Evolutionary conservation across 2,797 vertebrate genomes (phyloP), one percentile per base, ranked within the genome.

Genomic region (Betta splendens): DNA sequence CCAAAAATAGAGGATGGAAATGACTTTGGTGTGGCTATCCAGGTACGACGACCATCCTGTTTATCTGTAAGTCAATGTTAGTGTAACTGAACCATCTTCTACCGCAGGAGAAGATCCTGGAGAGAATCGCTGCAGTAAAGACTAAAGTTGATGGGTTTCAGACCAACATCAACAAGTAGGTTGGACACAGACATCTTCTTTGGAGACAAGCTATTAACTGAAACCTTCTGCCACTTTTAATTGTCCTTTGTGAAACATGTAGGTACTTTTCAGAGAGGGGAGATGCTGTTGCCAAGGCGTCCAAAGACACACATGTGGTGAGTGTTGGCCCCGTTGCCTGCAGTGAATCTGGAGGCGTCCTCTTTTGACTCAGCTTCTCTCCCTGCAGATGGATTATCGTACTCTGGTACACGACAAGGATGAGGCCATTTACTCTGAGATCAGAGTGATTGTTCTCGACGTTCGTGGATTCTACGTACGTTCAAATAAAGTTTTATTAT

Each of bases 1-100:
- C 95, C 95, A 2, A 94, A 94, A 83, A 96, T 97, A 62, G 95
- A 97, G 62, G 95, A 97, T 36, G 95, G 95, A 21, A 97, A 97
- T 60, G 95, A 97, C 84, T 97, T 97, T 53, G 95, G 95, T 12
- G 95, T 97, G 0, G 95, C 94, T n/a, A 89, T 97, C 51, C 95
- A 97, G 93, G 95, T 95, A 72, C 83, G 15, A 15, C 8, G 33
- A 7, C 15, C 15, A n/a, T n/a, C n/a, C n/a, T n/a, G n/a, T n/a
- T n/a, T n/a, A n/a, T n/a, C n/a, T n/a, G n/a, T n/a, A n/a, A n/a
- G n/a, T n/a, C n/a, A n/a, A n/a, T n/a, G n/a, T n/a, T n/a, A n/a
- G 33, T 9, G n/a, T 10, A 31, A 5, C 16, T 1, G 2, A 17
- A 13, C 15, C 10, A 1, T n/a, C 9, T 43, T 33, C 12, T 22